Evolutionary conservation across 1,140 invertebrate genomes (phyloP), one percentile per base, ranked within the genome.

Genomic region (Eubasilissa regina): DNA sequence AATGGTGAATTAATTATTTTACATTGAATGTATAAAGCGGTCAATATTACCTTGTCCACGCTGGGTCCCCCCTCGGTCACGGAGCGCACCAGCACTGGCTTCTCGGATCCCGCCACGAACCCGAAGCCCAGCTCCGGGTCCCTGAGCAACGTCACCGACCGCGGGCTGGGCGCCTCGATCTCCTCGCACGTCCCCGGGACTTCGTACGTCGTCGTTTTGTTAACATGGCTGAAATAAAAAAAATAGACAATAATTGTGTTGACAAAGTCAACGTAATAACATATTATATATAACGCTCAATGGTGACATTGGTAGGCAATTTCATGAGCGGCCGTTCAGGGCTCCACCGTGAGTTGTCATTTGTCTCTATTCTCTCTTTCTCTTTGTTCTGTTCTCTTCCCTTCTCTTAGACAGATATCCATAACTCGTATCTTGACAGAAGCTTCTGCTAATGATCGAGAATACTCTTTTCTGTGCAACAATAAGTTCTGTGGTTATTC

Each of bases 51-150:
- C 87, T 96, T 95, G 58, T 94, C 93, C 60, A 95, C 95, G 86
- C 96, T 97, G 0, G 97, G 97, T 9, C 97, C 97, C 83, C 94
- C 95, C 89, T 94, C 92, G 0, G 94, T 95, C 7, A 95, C 94
- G 83, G 95, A 95, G 76, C 97, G 92, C 8, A 98, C 96, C 53
- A 97, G 94, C 6, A 97, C 96, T 0, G 97, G 97, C 80, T 93
- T 93, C 86, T 98, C 96, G 48, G 95, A 96, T 0, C 97, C 96
- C 1, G 97, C 97, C 0, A 98, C 96, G 86, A 98, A 98, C 0
- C 97, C 97, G 86, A 97, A 98, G 0, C 96, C 96, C 51, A 97
- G 90, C 48, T 94, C 92, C 0, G 93, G 89, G 84, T 93, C 94
- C 60, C 96, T 87, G 68, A 91, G 88, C 44, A 98, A 89, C 64